Percentiles rank a stretch among this genome's conserved stretches.
phyloP scores from a whole-genome alignment of 1,140 invertebrate genomes.

The Drosophila micromelanica region DNA sequence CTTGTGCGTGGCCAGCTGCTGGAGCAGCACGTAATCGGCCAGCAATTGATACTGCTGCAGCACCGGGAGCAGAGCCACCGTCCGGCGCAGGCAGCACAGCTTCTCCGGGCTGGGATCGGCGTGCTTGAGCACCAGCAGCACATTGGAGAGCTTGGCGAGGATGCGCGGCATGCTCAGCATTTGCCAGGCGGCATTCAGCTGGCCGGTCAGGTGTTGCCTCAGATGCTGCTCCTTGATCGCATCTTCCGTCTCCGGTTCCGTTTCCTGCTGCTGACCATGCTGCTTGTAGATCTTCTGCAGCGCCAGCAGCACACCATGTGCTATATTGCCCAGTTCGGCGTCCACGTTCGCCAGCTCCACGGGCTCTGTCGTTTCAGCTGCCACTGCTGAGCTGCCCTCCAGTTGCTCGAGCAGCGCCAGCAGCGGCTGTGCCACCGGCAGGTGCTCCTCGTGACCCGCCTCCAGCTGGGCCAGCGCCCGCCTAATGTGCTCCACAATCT shows the following conservation, averaged over 20 bases:
- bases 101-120: constrained; percentile 44
- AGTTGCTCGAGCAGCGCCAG: constrained; percentile 38
- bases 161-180: constrained; percentile 85
- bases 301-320: constrained; percentile 87
- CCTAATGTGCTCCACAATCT: constrained; percentile 39
- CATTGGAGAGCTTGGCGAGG: constrained; percentile 81
- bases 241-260: constrained; percentile 8
- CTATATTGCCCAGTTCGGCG: constrained; percentile 85
- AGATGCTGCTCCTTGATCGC: constrained; percentile 86
- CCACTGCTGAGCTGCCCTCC: background rate
- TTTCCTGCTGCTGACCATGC: constrained; percentile 77
- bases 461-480: constrained; percentile 39
- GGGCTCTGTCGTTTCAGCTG: background rate
- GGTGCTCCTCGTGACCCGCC: constrained; percentile 34
- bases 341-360: constrained; percentile 64
- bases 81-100: constrained; percentile 60
- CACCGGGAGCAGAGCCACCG: constrained; percentile 87
- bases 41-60: constrained; percentile 91
- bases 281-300: constrained; percentile 90
- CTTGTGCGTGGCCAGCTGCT: constrained; percentile 90
- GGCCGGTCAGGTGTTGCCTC: constrained; percentile 87
- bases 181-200: constrained; percentile 86
- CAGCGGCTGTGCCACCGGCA: constrained; percentile 69
- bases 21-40: constrained; percentile 91
- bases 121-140: constrained; percentile 68